These are phyloP conservation scores for Psylliodes chrysocephalus DNA, from an alignment of 2,888 invertebrate genomes.

Conservation along the genomic window DNA sequence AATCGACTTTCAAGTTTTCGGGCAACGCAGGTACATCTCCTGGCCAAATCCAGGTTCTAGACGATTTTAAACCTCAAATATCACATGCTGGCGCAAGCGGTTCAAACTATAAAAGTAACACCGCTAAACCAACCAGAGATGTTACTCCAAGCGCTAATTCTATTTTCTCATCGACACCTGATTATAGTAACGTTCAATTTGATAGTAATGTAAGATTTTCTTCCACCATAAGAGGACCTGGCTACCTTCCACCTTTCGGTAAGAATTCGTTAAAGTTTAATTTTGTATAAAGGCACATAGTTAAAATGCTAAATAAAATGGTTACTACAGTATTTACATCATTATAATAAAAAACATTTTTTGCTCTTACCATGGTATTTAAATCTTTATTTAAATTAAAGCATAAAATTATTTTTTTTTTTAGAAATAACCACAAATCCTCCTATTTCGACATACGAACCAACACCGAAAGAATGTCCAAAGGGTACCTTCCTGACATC, in stretches of 20 bases:
- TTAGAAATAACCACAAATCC: slow-evolving; percentile 30
- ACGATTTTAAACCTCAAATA: slow-evolving; percentile 50
- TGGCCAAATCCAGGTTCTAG: slow-evolving; percentile 54
- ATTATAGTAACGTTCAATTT: slow-evolving; percentile 57
- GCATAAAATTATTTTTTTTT: slow-evolving; percentile 11
- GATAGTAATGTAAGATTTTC: slow-evolving; percentile 57
- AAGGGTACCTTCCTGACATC: slow-evolving; percentile 36
- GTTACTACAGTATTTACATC: too few relatives aligned
- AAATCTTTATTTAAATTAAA: background rate
- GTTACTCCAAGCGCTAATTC: slow-evolving; percentile 47
- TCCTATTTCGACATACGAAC: slow-evolving; percentile 28
- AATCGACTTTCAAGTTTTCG: slow-evolving; percentile 51
- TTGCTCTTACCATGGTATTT: too few relatives aligned
- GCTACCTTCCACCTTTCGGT: slow-evolving; percentile 60
- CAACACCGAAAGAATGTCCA: slow-evolving; percentile 28
- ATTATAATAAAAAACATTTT: too few relatives aligned
- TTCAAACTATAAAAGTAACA: slow-evolving; percentile 47
- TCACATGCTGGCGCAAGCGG: slow-evolving; percentile 57
- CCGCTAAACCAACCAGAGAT: slow-evolving; percentile 58
- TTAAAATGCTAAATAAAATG: too few relatives aligned
- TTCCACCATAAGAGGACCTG: slow-evolving; percentile 59
- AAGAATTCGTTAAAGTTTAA: too few relatives aligned
- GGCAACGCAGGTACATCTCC: slow-evolving; percentile 54
- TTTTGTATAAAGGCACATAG: too few relatives aligned
- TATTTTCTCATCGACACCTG: slow-evolving; percentile 55